phyloP scores from a whole-genome alignment of 2,113 vertebrate species.

The Larimichthys polyactis region DNA sequence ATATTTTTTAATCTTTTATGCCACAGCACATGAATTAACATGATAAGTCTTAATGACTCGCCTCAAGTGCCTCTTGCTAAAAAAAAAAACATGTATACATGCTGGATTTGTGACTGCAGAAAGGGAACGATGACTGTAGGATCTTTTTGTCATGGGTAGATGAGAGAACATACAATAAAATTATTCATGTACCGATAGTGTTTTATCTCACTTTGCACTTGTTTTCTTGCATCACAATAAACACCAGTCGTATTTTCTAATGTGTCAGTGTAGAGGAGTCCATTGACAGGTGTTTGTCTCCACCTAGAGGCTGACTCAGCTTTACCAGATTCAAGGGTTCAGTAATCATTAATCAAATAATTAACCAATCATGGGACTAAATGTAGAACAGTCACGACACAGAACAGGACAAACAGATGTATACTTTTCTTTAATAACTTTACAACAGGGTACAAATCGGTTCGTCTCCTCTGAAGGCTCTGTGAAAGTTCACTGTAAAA shows the following conservation, averaged over 20 bases:
- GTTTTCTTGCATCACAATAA: background rate
- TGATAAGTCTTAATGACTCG: background rate
- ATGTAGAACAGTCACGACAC: conserved; percentile 1
- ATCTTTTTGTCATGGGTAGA: too few relatives aligned
- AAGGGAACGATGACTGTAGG: too few relatives aligned
- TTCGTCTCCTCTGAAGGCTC: conserved; percentile 71
- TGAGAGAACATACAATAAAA: background rate
- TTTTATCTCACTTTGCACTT: background rate
- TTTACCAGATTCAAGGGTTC: background rate
- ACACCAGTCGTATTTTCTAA: too few relatives aligned
- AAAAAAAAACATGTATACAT: background rate
- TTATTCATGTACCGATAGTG: background rate
- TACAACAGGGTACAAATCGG: conserved; percentile 78
- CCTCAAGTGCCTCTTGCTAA: background rate
- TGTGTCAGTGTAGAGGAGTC: too few relatives aligned
- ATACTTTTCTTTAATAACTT: conserved; percentile 76
- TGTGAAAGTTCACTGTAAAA: conserved; percentile 58
- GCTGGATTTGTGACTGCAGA: background rate
- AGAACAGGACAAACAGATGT: conserved; percentile 1
- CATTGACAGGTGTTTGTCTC: conserved; percentile 10
- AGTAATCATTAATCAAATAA: background rate
- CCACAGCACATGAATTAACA: too few relatives aligned
- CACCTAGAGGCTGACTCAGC: background rate
- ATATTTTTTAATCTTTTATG: too few relatives aligned
- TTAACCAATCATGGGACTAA: background rate